These are phyloP conservation scores for Poeciliopsis paucimaculata DNA, from an alignment of 2,797 vertebrate species.

Conservation along the genomic window DNA sequence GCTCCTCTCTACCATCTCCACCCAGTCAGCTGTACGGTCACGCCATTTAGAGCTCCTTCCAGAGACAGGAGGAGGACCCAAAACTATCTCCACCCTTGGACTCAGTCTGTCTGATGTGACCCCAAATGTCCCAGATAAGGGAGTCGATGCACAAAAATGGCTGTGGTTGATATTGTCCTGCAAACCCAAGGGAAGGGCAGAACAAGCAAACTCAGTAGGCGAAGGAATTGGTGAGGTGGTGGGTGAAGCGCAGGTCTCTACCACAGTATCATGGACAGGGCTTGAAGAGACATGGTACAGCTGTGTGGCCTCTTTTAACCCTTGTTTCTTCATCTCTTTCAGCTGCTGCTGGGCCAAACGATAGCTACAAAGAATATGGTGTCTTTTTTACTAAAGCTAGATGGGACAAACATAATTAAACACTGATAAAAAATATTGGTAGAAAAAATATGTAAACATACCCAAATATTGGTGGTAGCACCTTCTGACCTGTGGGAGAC, in stretches of 20 bases:
- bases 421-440: not conserved
- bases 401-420: not conserved
- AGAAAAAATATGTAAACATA: conserved; percentile 43
- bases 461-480: conserved; percentile 93
- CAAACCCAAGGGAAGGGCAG: conserved; percentile 28
- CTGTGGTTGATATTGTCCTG: conserved; percentile 67
- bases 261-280: conserved; percentile 87
- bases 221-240: conserved; percentile 74
- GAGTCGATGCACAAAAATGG: conserved; percentile 82
- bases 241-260: conserved; percentile 79
- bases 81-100: conserved; percentile 75
- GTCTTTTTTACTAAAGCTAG: not conserved
- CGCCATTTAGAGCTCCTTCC: conserved; percentile 74
- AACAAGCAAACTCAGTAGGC: conserved; percentile 63
- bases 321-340: conserved; percentile 98
- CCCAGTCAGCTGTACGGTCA: conserved; percentile 85
- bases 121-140: conserved; percentile 79
- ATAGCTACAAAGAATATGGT: conserved; percentile 73
- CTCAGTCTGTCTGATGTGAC: conserved; percentile 73
- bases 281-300: conserved; percentile 95
- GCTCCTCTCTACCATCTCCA: conserved; percentile 83
- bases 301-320: conserved; percentile 91
- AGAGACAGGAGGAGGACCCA: conserved; percentile 71
- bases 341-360: conserved; percentile 95
- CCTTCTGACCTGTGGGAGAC: conserved; percentile 88